Evolutionary conservation across 2,113 vertebrate species (phyloP), one percentile per base, ranked within the genome.

Genomic region (Pogonocichla stellata): DNA sequence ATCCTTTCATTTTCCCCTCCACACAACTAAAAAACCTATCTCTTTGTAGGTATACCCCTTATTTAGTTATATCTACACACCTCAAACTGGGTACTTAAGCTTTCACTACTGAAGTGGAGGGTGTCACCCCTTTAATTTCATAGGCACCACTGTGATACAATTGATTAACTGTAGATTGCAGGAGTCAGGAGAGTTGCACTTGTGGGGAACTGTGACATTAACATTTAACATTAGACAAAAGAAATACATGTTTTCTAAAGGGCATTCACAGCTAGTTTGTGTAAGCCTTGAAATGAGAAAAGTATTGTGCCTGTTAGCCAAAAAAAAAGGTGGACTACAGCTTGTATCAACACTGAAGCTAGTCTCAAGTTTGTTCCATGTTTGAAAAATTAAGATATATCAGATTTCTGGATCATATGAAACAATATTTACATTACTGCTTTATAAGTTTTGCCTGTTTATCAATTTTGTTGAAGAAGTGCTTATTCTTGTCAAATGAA

Each of bases 71-170:
- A 83, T 54, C 72, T 34, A 53, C 13, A 53, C 3, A 43, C 3
- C 4, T 8, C 60, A 78, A 91, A 80, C 9, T 12, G 9, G 14
- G 7, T 70, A 42, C 42, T 61, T 53, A 79, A 70, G 23, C 6
- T 80, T 60, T 31, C 40, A 20, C 25, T 60, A 19, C 53, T 65
- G 7, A 70, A 7, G 6, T 13, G 7, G 26, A 62, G 6, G 12
- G 8, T 56, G 64, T 72, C 20, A 80, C 12, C 17, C 43, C 17
- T 71, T 9, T 15, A n/a, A 38, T 57, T 78, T 77, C 42, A 64
- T 8, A 43, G 24, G 26, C 33, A 84, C 8, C 43, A 60, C 18
- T 67, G n/a, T 16, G 4, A 34, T 47, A 42, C 0, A 0, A 84
- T 14, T 24, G 0, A 75, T 54, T 40, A 87, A 58, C 34, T 9